A percentile compares a stretch with the other conserved stretches of the same genome.
phyloP scores from a whole-genome alignment of 1,140 invertebrate genomes.

The Atta cephalotes region DNA sequence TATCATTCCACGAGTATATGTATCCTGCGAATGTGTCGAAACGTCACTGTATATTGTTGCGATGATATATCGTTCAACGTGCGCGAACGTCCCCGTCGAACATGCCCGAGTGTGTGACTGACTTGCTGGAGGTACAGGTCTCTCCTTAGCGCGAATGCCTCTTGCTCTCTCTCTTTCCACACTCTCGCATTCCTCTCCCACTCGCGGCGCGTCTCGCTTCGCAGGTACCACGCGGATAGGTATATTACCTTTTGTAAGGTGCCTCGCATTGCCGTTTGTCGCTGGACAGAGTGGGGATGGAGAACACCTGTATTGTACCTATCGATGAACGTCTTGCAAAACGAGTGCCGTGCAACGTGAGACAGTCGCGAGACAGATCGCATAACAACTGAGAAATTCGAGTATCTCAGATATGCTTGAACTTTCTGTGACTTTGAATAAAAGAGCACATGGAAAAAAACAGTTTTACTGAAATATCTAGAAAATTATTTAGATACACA shows the following conservation, averaged over 20 bases:
- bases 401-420: background rate
- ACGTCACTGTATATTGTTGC: background rate
- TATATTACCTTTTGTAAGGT: slow-evolving; percentile 69
- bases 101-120: slow-evolving; percentile 75
- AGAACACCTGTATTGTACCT: slow-evolving; percentile 21
- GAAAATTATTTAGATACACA: no score
- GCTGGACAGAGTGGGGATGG: slow-evolving; percentile 60
- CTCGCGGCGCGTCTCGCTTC: slow-evolving; percentile 50
- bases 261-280: slow-evolving; percentile 70
- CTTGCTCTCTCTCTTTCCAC: slow-evolving; percentile 68
- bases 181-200: slow-evolving; percentile 63
- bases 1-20: background rate
- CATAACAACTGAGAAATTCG: background rate
- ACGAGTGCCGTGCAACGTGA: slow-evolving; percentile 5
- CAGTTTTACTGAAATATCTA: no score
- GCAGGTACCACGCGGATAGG: slow-evolving; percentile 62
- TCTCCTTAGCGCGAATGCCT: slow-evolving; percentile 66
- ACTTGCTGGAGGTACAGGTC: slow-evolving; percentile 70
- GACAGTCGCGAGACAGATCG: background rate
- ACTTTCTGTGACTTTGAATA: background rate
- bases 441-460: no score
- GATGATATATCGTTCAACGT: slow-evolving; percentile 38
- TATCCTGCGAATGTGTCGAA: slow-evolving; percentile 4
- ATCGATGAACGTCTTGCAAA: slow-evolving; percentile 36
- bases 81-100: slow-evolving; percentile 61